Evolutionary conservation across 2,113 vertebrate species (phyloP).

Genomic region (Megaceryle torquata): DNA sequence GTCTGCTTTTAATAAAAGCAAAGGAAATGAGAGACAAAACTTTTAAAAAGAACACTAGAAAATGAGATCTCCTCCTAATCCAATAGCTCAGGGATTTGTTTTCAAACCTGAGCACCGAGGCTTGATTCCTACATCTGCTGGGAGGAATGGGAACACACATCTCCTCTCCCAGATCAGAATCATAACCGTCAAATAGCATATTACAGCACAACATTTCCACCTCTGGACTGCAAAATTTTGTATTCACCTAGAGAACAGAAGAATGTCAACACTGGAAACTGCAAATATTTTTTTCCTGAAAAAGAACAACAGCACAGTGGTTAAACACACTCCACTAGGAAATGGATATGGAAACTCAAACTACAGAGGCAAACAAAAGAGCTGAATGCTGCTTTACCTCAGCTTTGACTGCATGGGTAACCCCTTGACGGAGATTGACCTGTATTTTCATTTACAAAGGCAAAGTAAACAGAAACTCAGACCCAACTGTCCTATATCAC

Average conservation of each 20-base stretch:
- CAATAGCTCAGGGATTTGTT: neutral
- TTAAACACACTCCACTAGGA: conserved; percentile 29
- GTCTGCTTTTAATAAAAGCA: neutral
- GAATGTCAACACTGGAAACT: neutral
- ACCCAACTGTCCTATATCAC: conserved; percentile 5
- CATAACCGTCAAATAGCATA: neutral
- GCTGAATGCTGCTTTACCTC: conserved; percentile 2
- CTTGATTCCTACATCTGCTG: conserved; percentile 7
- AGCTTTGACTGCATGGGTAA: neutral
- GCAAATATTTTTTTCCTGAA: conserved; percentile 3
- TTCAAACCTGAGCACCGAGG: neutral
- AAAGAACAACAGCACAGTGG: neutral
- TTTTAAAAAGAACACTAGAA: neutral
- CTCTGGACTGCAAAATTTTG: neutral
- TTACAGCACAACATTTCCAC: neutral
- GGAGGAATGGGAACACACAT: neutral
- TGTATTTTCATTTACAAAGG: conserved; percentile 40
- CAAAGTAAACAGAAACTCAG: conserved; percentile 30
- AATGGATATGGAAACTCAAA: conserved; percentile 45
- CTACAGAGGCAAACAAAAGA: conserved; percentile 43
- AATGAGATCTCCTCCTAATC: neutral
- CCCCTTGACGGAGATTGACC: conserved; percentile 29
- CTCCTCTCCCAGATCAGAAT: neutral
- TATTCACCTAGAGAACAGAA: neutral
- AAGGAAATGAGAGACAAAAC: neutral